phyloP scores from a whole-genome alignment of 2,888 invertebrate species.

The Escarpia spicata region DNA sequence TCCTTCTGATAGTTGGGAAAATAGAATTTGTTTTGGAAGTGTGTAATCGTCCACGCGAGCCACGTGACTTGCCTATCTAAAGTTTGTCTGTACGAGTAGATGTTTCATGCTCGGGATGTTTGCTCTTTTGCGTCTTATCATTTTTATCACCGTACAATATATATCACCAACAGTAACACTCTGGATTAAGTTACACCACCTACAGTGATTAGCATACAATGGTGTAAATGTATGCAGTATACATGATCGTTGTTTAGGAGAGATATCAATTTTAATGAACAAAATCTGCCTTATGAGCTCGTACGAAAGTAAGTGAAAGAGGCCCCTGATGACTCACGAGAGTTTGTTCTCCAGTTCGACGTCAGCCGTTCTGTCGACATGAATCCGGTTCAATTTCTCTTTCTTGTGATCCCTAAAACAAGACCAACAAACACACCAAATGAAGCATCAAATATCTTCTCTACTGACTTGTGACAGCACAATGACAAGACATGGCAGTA shows the following conservation, averaged over 20 bases:
- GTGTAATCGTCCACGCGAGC: too few species aligned
- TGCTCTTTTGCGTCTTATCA: too few species aligned
- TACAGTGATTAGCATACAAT: neutral
- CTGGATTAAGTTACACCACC: conserved; percentile 1
- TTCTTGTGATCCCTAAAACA: conserved; percentile 28
- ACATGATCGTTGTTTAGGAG: too few species aligned
- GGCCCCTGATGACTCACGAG: conserved; percentile 46
- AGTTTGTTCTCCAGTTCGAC: conserved; percentile 54
- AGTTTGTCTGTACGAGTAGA: too few species aligned
- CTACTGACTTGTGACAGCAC: neutral
- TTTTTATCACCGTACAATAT: neutral
- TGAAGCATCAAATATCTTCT: neutral
- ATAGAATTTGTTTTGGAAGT: too few species aligned
- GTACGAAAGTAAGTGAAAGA: too few species aligned
- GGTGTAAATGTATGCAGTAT: neutral
- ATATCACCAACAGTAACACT: neutral
- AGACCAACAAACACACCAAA: neutral
- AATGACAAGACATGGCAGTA: neutral
- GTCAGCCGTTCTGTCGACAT: conserved; percentile 50
- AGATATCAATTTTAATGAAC: too few species aligned
- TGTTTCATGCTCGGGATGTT: too few species aligned
- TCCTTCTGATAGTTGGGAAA: too few species aligned
- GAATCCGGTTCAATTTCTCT: conserved; percentile 40
- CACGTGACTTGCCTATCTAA: too few species aligned
- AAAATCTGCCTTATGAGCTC: too few species aligned